Conservation (phyloP, 2,797 vertebrate species). For the Myiotriccus ornatus region DNA sequence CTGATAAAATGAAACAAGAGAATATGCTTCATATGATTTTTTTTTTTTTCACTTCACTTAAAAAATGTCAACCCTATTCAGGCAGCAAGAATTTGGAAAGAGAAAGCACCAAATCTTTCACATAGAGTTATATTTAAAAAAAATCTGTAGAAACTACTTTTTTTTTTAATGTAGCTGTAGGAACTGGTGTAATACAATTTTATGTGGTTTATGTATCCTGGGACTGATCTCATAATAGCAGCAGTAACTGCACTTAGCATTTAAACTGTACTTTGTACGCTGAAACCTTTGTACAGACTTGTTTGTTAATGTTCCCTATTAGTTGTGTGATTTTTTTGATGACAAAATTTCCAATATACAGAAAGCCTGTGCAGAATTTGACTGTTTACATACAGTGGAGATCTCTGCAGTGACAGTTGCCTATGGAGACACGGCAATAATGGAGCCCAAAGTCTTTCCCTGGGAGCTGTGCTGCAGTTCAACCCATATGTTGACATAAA, state of each 20-base stretch:
- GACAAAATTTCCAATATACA: slow-evolving; percentile 2
- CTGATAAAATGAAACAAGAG: neutral
- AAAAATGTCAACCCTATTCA: neutral
- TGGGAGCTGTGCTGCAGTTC: slow-evolving; percentile 25
- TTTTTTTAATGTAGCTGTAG: neutral
- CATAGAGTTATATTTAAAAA: neutral
- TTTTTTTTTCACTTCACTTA: neutral
- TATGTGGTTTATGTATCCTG: neutral
- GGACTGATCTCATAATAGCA: neutral
- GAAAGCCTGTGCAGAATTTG: neutral
- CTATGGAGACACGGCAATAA: slow-evolving; percentile 49
- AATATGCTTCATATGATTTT: neutral
- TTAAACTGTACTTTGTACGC: neutral
- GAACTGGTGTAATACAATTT: neutral
- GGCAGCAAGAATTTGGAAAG: neutral
- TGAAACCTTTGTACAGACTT: neutral
- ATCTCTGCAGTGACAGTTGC: slow-evolving; percentile 66
- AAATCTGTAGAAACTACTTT: neutral
- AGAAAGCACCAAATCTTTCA: neutral
- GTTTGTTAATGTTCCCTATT: neutral
- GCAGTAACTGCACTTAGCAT: neutral
- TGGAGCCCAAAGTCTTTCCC: slow-evolving; percentile 43
- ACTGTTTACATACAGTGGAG: slow-evolving; percentile 50
- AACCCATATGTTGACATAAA: slow-evolving; percentile 28
- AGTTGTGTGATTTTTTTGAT: neutral